These are phyloP conservation scores for Leptocoma aspasia DNA, from an alignment of 2,113 vertebrate genomes.

Conservation along the genomic window DNA sequence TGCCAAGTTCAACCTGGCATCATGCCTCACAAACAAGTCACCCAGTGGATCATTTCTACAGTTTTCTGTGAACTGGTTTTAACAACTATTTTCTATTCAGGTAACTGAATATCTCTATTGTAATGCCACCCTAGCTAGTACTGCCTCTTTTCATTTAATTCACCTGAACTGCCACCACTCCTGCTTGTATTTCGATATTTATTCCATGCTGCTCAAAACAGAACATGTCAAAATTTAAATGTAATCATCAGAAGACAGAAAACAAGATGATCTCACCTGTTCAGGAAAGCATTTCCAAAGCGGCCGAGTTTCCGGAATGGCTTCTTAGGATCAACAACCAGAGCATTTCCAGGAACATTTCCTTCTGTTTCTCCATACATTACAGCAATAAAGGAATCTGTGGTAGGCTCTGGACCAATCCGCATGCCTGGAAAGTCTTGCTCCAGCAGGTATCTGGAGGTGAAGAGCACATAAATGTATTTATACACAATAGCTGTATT, in stretches of 20 bases:
- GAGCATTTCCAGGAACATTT: slow-evolving; percentile 89
- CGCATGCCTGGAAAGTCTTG: slow-evolving; percentile 98
- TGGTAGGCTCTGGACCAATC: slow-evolving; percentile 95
- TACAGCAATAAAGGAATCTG: slow-evolving; percentile 95
- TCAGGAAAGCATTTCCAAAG: slow-evolving; percentile 95
- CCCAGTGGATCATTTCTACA: not conserved
- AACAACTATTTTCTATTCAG: not conserved
- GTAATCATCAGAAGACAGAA: not conserved
- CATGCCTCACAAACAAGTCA: not conserved
- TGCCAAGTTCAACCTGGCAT: fast-evolving
- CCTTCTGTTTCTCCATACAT: slow-evolving; percentile 94
- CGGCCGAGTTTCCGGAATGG: slow-evolving; percentile 93
- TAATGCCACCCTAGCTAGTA: not conserved
- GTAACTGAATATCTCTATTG: not conserved
- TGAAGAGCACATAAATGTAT: not conserved
- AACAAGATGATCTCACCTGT: slow-evolving; percentile 77
- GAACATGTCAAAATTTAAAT: not conserved
- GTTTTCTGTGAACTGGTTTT: not conserved
- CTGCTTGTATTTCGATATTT: not conserved
- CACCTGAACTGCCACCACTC: not conserved
- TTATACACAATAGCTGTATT: not conserved
- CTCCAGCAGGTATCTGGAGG: slow-evolving; percentile 86
- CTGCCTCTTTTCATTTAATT: not conserved
- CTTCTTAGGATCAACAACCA: slow-evolving; percentile 95
- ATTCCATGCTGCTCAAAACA: not conserved